Percentiles rank a stretch among this genome's conserved stretches.
phyloP scores from a whole-genome alignment of 2,113 vertebrate species.

The Chamaetylas fuelleborni region DNA sequence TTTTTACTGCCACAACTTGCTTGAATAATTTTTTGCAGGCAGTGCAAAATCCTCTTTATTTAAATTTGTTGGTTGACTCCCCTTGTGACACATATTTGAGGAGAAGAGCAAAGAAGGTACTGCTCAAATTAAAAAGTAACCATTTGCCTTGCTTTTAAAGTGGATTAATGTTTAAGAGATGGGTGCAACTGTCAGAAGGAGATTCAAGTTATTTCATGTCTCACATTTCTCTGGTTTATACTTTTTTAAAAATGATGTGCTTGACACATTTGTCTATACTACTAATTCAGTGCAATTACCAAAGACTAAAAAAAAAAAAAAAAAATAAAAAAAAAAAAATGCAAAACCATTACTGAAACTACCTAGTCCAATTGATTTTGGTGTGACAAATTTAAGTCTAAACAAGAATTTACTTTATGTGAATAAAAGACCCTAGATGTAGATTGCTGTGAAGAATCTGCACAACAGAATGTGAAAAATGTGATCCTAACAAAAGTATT shows the following conservation, averaged over 20 bases:
- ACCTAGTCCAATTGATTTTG: not conserved
- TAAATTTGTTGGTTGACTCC: conserved; percentile 30
- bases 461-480: not conserved
- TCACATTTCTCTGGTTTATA: not conserved
- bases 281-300: not conserved
- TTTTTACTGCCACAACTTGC: conserved; percentile 43
- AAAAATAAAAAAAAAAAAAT: not conserved
- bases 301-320: not conserved
- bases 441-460: not conserved
- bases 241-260: not conserved
- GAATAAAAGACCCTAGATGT: not conserved
- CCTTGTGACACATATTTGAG: not conserved
- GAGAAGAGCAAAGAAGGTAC: not conserved
- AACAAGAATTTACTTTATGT: not conserved
- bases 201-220: not conserved
- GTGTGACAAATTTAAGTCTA: not conserved
- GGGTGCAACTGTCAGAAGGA: not conserved
- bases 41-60: conserved; percentile 32
- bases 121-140: not conserved
- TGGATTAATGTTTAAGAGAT: not conserved
- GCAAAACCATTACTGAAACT: not conserved
- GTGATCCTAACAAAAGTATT: not conserved
- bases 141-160: not conserved
- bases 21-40: conserved; percentile 45
- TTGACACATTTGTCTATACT: not conserved